Percentiles rank a stretch among this genome's conserved stretches.
phyloP scores from a whole-genome alignment of 2,888 invertebrate genomes.

The Eulithis prunata region DNA sequence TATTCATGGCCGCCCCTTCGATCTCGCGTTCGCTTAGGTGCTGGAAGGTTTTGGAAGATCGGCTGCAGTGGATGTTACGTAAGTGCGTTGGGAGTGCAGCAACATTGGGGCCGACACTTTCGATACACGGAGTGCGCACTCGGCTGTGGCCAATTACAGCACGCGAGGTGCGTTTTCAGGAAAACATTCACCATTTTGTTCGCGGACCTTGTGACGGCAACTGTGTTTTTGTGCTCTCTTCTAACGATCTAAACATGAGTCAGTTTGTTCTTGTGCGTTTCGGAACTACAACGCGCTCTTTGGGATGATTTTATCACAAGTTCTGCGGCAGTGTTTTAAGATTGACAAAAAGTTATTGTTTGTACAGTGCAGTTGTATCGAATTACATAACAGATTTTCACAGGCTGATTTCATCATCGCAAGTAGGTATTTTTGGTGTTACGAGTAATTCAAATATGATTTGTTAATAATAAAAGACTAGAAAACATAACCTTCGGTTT shows the following conservation, averaged over 20 bases:
- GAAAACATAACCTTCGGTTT: too few species aligned
- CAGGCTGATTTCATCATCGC: slow-evolving; percentile 10
- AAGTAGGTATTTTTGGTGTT: slow-evolving; percentile 25
- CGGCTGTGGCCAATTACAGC: slow-evolving; percentile 72
- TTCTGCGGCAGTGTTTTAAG: slow-evolving; percentile 65
- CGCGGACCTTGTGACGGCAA: slow-evolving; percentile 63
- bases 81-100: slow-evolving; percentile 74
- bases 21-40: slow-evolving; percentile 57
- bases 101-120: slow-evolving; percentile 70
- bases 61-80: slow-evolving; percentile 78
- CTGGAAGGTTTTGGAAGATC: slow-evolving; percentile 59
- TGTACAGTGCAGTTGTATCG: slow-evolving; percentile 50
- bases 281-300: slow-evolving; percentile 37
- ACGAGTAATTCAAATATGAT: too few species aligned
- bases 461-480: too few species aligned
- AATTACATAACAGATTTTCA: slow-evolving; percentile 45
- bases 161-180: slow-evolving; percentile 78
- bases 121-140: slow-evolving; percentile 67
- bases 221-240: slow-evolving; percentile 56
- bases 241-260: slow-evolving; percentile 51
- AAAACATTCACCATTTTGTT: slow-evolving; percentile 81
- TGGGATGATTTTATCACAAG: slow-evolving; percentile 55
- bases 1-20: slow-evolving; percentile 80
- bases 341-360: slow-evolving; percentile 40
- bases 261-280: slow-evolving; percentile 49